phyloP scores from a whole-genome alignment of 1,140 invertebrate species.

The Latrodectus geometricus region DNA sequence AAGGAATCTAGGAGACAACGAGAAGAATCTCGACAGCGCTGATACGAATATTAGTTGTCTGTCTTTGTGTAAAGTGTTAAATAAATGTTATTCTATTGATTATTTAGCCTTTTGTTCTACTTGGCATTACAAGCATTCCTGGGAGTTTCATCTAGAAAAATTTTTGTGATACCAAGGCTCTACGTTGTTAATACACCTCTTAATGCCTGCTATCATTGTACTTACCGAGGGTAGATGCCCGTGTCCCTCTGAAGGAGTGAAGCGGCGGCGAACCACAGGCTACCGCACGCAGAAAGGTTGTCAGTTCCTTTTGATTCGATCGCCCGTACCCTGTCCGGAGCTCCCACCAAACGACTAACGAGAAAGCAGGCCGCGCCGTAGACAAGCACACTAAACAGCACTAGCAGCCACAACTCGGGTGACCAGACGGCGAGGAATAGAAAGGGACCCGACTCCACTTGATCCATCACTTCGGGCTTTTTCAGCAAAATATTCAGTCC shows the following conservation, averaged over 20 bases:
- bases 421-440: constrained; percentile 26
- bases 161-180: too few relatives aligned
- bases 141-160: too few relatives aligned
- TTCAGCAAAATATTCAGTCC: constrained; percentile 26
- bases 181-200: too few relatives aligned
- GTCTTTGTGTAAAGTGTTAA: too few relatives aligned
- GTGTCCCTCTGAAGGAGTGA: constrained; percentile 19
- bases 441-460: background rate
- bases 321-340: constrained; percentile 40
- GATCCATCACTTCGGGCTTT: background rate
- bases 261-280: constrained; percentile 21
- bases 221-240: constrained; percentile 50
- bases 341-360: background rate
- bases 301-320: constrained; percentile 46
- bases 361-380: background rate
- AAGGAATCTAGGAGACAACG: too few relatives aligned
- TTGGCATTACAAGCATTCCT: too few relatives aligned
- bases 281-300: constrained; percentile 31
- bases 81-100: too few relatives aligned
- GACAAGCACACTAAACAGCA: background rate
- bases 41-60: too few relatives aligned
- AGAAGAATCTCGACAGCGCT: too few relatives aligned
- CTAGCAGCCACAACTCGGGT: background rate
- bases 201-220: background rate
- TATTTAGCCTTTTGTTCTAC: too few relatives aligned